Percentiles rank a stretch among this genome's conserved stretches.
Evolutionary conservation across 2,797 vertebrate species (phyloP).

Genomic region (Avahi laniger): DNA sequence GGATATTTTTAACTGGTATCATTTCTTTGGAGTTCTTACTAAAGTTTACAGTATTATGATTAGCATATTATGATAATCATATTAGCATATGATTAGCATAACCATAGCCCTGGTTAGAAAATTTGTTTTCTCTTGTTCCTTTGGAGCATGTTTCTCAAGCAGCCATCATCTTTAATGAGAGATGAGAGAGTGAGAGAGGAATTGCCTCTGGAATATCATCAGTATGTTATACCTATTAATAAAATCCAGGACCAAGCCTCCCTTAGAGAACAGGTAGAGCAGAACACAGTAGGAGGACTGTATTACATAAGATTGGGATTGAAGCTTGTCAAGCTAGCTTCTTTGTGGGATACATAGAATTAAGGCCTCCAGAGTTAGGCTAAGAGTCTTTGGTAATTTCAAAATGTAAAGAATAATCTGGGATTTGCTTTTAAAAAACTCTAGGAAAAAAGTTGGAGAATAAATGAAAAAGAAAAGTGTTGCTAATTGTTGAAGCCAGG

Average conservation of each 20-base stretch:
- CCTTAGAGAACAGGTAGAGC: slow-evolving; percentile 6
- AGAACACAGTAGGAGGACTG: background rate
- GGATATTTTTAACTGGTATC: background rate
- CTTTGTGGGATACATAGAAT: background rate
- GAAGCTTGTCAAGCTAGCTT: slow-evolving; percentile 20
- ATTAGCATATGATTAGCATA: background rate
- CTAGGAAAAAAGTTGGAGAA: background rate
- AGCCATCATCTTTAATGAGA: background rate
- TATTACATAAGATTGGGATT: background rate
- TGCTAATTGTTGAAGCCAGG: background rate
- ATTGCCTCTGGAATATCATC: background rate
- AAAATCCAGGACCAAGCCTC: background rate
- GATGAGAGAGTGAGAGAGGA: background rate
- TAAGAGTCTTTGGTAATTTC: slow-evolving; percentile 17
- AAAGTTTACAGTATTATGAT: background rate
- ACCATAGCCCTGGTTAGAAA: background rate
- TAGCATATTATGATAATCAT: no score
- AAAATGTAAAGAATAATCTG: slow-evolving; percentile 35
- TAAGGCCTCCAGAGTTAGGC: background rate
- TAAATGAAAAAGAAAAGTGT: slow-evolving; percentile 12
- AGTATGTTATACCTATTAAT: background rate
- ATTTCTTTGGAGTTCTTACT: slow-evolving; percentile 11
- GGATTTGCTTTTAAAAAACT: slow-evolving; percentile 55
- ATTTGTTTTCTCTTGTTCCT: slow-evolving; percentile 16
- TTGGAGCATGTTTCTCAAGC: slow-evolving; percentile 44